Evolutionary conservation across 2,113 vertebrate genomes (phyloP).

Genomic region (Lontra canadensis): DNA sequence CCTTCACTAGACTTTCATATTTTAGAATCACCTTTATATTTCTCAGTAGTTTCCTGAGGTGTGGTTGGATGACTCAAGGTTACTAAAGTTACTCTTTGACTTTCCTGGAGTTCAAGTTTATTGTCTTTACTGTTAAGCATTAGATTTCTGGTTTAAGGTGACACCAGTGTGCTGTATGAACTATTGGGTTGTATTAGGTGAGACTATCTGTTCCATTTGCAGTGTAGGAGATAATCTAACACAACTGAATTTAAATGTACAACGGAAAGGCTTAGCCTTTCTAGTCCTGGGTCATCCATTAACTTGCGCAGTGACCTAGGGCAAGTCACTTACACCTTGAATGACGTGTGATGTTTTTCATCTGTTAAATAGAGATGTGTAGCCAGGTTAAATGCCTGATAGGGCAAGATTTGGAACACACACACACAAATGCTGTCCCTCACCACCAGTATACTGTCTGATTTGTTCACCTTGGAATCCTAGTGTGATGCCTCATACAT

Average conservation of each 20-base stretch:
- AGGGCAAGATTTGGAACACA: background rate
- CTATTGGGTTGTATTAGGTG: background rate
- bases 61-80: slow-evolving; percentile 24
- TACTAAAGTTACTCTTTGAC: slow-evolving; percentile 15
- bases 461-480: background rate
- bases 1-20: background rate
- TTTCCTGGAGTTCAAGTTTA: background rate
- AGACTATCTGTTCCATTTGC: background rate
- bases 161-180: background rate
- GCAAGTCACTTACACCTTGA: background rate
- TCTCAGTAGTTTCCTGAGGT: background rate
- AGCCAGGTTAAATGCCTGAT: background rate
- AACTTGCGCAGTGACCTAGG: background rate
- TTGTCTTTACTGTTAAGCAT: background rate
- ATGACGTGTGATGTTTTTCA: background rate
- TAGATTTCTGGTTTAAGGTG: background rate
- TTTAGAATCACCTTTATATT: background rate
- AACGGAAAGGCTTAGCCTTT: background rate
- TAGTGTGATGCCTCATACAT: background rate
- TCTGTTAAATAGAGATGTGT: background rate
- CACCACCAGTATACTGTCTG: background rate
- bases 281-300: background rate
- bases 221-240: background rate
- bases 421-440: background rate
- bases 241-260: background rate